phyloP scores from a whole-genome alignment of 1,140 invertebrate genomes.

The Campoletis sonorensis region DNA sequence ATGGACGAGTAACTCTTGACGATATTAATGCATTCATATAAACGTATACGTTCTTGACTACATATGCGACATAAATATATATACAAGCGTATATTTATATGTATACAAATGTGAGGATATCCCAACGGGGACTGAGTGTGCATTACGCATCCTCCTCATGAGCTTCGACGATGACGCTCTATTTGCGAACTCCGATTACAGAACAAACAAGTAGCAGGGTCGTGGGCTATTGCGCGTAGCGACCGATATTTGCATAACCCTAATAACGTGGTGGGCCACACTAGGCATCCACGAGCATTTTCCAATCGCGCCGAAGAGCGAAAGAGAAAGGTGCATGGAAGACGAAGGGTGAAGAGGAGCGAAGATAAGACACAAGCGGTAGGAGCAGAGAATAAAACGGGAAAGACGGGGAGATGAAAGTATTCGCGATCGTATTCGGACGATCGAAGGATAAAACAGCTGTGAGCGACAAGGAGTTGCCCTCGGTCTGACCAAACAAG shows the following conservation, averaged over 20 bases:
- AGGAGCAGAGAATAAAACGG: neutral
- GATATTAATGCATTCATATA: constrained; percentile 52
- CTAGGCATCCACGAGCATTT: constrained; percentile 21
- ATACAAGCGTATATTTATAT: constrained; percentile 9
- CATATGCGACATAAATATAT: neutral
- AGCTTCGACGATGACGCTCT: constrained; percentile 51
- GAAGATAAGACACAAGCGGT: neutral
- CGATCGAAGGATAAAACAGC: neutral
- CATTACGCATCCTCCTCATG: constrained; percentile 48
- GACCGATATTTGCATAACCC: constrained; percentile 54
- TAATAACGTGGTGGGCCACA: constrained; percentile 47
- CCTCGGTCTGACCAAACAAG: neutral
- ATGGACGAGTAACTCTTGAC: neutral
- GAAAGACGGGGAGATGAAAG: neutral
- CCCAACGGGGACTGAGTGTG: constrained; percentile 8
- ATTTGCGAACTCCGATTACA: constrained; percentile 60
- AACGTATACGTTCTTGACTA: constrained; percentile 12
- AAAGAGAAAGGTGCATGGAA: neutral
- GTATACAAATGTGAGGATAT: neutral
- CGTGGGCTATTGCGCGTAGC: constrained; percentile 49
- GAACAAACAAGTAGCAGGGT: constrained; percentile 56
- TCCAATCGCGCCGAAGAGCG: constrained; percentile 8
- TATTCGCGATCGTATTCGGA: neutral
- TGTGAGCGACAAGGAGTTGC: neutral
- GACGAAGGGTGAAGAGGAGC: neutral